phyloP scores from a whole-genome alignment of 1,140 invertebrate species.

The Caenorhabditis brenneri region DNA sequence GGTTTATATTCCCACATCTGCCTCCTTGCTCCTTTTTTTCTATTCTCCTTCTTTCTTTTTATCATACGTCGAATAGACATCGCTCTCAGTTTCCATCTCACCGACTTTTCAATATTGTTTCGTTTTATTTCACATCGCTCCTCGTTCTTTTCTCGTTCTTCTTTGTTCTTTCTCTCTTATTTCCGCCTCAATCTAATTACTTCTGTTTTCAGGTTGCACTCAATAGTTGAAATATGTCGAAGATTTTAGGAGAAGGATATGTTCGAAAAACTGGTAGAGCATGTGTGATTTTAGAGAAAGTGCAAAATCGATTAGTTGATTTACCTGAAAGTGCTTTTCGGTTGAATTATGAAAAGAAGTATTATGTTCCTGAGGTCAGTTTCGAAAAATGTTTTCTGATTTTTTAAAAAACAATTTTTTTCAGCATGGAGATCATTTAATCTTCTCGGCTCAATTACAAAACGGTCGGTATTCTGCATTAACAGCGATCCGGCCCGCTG shows the following conservation, averaged over 20 bases:
- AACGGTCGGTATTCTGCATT: neutral
- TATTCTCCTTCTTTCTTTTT: neutral
- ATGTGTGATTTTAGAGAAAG: conserved; percentile 5
- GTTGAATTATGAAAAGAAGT: conserved; percentile 31
- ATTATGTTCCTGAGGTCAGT: conserved; percentile 12
- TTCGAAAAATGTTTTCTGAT: neutral
- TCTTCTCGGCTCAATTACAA: conserved; percentile 29
- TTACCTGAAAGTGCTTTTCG: conserved; percentile 15
- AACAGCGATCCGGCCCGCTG: neutral
- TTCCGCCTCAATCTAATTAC: neutral
- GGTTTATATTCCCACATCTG: neutral
- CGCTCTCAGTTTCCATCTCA: neutral
- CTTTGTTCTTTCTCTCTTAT: neutral
- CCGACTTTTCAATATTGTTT: too few relatives aligned
- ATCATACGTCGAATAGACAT: neutral
- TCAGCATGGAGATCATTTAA: conserved; percentile 20
- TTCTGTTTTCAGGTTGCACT: neutral
- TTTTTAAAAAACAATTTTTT: neutral
- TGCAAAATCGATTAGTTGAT: neutral
- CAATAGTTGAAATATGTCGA: conserved; percentile 6
- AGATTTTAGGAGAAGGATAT: conserved; percentile 25
- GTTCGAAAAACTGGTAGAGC: conserved; percentile 36
- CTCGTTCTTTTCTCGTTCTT: neutral
- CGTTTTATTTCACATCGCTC: neutral
- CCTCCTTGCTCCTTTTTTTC: neutral